These are phyloP conservation scores for Apamea monoglypha DNA, from an alignment of 2,888 invertebrate species.

Conservation along the genomic window DNA sequence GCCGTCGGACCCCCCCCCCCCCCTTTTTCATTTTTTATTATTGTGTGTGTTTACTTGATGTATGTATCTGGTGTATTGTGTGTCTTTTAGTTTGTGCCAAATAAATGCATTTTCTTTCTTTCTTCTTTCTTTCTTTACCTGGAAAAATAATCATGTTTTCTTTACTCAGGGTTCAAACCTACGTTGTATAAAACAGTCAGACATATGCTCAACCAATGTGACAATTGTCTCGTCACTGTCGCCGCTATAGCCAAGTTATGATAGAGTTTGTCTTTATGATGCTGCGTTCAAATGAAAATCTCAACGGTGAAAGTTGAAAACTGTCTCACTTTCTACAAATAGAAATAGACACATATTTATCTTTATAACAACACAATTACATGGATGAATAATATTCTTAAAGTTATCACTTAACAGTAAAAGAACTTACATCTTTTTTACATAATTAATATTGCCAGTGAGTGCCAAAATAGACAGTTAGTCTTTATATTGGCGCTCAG, in stretches of 20 bases:
- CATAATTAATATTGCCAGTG: background rate
- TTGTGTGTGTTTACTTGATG: too few species aligned
- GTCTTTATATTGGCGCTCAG: background rate
- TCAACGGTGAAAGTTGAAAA: background rate
- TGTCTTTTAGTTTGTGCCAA: too few species aligned
- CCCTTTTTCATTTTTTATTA: too few species aligned
- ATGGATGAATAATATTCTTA: too few species aligned
- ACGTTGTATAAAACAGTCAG: background rate
- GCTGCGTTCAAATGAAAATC: slow-evolving; percentile 36
- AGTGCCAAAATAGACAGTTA: background rate
- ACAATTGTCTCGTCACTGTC: slow-evolving; percentile 6
- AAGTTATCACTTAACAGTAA: too few species aligned
- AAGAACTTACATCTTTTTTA: background rate
- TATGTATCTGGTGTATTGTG: too few species aligned
- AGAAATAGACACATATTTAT: background rate
- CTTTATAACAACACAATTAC: too few species aligned
- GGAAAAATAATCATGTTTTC: background rate
- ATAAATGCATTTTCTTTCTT: too few species aligned
- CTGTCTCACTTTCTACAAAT: background rate
- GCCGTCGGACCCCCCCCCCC: too few species aligned
- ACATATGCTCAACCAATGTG: background rate
- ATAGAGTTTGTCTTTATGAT: slow-evolving; percentile 14
- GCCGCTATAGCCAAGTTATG: slow-evolving; percentile 11
- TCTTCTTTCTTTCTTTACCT: too few species aligned
- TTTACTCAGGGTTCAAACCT: background rate